These are phyloP conservation scores for Tetrapedia diversipes DNA, from an alignment of 2,888 invertebrate genomes.

Conservation along the genomic window DNA sequence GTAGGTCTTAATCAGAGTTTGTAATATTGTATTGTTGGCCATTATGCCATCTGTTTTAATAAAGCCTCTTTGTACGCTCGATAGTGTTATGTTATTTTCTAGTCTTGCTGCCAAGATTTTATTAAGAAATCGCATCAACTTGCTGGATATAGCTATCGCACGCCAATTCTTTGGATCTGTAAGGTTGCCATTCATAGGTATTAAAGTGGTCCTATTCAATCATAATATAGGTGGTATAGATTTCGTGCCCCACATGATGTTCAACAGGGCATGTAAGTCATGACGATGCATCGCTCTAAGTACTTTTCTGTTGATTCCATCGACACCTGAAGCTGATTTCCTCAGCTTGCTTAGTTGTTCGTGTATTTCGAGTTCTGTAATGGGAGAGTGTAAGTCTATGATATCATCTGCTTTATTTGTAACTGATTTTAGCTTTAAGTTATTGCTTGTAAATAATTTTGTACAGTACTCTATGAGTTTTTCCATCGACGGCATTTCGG, in stretches of 20 bases:
- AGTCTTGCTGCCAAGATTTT: slow-evolving; percentile 6
- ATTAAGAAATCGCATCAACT: background rate
- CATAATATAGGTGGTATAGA: background rate
- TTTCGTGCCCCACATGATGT: slow-evolving; percentile 7
- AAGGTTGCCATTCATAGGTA: background rate
- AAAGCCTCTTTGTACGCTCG: background rate
- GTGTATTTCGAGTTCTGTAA: slow-evolving; percentile 1
- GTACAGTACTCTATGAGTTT: too few species aligned
- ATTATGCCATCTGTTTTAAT: background rate
- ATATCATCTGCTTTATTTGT: background rate
- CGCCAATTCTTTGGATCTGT: slow-evolving; percentile 4
- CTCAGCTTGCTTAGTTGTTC: background rate
- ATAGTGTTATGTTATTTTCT: background rate
- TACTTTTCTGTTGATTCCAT: background rate
- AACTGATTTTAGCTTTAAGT: too few species aligned
- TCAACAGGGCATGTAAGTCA: background rate
- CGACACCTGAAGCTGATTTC: slow-evolving; percentile 2
- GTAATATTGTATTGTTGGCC: too few species aligned
- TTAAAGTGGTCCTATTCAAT: background rate
- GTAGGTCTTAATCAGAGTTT: background rate
- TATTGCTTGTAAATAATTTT: too few species aligned
- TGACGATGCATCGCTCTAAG: background rate
- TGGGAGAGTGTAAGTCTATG: too few species aligned
- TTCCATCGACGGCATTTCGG: too few species aligned
- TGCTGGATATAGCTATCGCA: slow-evolving; percentile 2